phyloP scores from a whole-genome alignment of 2,797 vertebrate species.

The Xenopus petersii region DNA sequence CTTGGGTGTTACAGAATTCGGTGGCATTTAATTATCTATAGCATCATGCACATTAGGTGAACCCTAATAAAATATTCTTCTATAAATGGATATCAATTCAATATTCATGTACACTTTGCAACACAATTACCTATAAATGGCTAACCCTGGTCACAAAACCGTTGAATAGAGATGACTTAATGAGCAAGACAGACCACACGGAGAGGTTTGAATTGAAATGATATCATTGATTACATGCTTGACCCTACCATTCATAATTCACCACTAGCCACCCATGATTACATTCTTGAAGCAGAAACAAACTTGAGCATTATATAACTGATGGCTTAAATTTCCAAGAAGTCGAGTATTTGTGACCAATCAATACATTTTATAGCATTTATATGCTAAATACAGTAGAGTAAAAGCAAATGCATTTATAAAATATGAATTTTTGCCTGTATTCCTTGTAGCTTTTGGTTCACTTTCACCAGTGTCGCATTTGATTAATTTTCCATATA shows the following conservation, averaged over 20 bases:
- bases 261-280: constrained; percentile 9
- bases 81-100: constrained; percentile 16
- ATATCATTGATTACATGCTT: constrained; percentile 10
- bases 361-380: too few species aligned
- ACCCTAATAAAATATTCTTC: constrained; percentile 11
- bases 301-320: too few species aligned
- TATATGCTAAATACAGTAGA: too few species aligned
- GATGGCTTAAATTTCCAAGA: too few species aligned
- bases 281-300: background rate
- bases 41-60: background rate
- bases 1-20: too few species aligned
- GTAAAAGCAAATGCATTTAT: too few species aligned
- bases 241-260: background rate
- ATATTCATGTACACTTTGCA: background rate
- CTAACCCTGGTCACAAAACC: background rate
- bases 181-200: background rate
- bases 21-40: too few species aligned
- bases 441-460: too few species aligned
- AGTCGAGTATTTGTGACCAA: too few species aligned
- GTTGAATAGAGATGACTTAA: constrained; percentile 1
- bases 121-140: background rate
- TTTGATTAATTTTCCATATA: too few species aligned
- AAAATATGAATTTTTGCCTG: too few species aligned
- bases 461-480: too few species aligned
- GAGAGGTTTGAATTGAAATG: background rate